Percentiles rank a stretch among this genome's conserved stretches.
These are phyloP conservation scores for Drosophila jambulina DNA, from an alignment of 1,140 invertebrate genomes.

Conservation along the genomic window DNA sequence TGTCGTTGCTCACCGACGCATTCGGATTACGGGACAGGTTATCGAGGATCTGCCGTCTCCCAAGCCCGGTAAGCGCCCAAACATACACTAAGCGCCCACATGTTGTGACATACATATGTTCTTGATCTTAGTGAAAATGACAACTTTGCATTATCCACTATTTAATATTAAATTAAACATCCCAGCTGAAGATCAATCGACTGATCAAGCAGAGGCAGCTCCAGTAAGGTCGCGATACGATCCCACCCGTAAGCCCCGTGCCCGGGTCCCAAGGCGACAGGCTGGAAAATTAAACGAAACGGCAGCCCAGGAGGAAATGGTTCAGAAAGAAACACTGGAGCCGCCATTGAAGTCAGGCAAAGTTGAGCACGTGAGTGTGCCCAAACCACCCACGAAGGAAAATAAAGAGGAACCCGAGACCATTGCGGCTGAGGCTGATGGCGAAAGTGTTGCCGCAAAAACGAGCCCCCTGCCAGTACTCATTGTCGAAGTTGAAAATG, in stretches of 20 bases:
- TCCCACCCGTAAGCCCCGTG: constrained; percentile 86
- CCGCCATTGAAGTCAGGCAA: constrained; percentile 48
- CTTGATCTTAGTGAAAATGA: constrained; percentile 83
- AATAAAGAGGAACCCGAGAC: background rate
- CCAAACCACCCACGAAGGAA: constrained; percentile 2
- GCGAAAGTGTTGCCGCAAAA: constrained; percentile 62
- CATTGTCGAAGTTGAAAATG: constrained; percentile 98
- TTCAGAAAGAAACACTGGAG: constrained; percentile 49
- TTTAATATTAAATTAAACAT: constrained; percentile 85
- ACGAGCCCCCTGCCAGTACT: constrained; percentile 87
- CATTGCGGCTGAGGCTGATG: background rate
- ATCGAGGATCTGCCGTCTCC: constrained; percentile 88
- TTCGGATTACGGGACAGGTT: constrained; percentile 92
- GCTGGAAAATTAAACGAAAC: constrained; percentile 31
- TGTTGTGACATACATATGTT: constrained; percentile 62
- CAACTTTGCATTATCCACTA: constrained; percentile 85
- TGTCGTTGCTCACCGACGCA: constrained; percentile 96
- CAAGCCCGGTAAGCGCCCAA: constrained; percentile 71
- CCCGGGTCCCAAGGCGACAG: constrained; percentile 29
- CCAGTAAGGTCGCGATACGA: background rate
- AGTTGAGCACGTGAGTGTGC: constrained; percentile 19
- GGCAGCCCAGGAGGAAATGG: constrained; percentile 33
- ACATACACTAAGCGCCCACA: constrained; percentile 40
- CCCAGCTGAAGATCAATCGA: constrained; percentile 84
- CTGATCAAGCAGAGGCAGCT: constrained; percentile 12